Base-by-base conservation (phyloP, 1,140 invertebrate genomes). In the Batillaria attramentaria region DNA sequence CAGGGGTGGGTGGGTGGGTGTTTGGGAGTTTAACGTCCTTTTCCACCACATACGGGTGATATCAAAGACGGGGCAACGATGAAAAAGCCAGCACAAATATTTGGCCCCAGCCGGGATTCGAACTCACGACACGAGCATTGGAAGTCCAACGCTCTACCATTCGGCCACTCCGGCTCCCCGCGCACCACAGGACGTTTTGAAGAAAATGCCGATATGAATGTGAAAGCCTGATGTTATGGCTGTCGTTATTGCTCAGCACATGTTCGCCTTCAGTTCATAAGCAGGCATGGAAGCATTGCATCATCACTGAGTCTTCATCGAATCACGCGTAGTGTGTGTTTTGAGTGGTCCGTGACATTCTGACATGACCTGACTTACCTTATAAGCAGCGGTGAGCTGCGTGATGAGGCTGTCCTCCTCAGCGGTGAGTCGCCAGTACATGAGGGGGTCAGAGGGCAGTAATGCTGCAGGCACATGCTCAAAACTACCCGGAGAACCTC, bases 351-450 rank as follows among this genome's bases (percentile, higher is more conserved):
- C 10, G 24, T 10, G 46, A 50, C 46, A 24, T 10, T 24, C 46
- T 50, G 10, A 24, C 10, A n/a, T n/a, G n/a, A n/a, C n/a, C n/a
- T 50, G 24, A 24, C 65, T 70, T 1, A 70, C 68, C 68, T 70
- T 39, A 28, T 70, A 70, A 5, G 68, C 37, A 10, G 42, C 68
- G 4, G 68, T 70, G 28, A 70, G 68, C 4, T 70, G 18, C 6
- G 68, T 70, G 68, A 70, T 70, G n/a, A 70, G 68, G 16, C n/a
- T 70, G 39, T 70, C 78, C 69, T 86, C 85, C 35, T 76, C 62
- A 13, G 72, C 18, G 13, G 70, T 76, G 28, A 86, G 66, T 1
- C 70, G 42, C n/a, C 85, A 76, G 66, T 79, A 85, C 33, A 78
- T 60, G 16, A n/a, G 46, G 2, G 72, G 80, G 42, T 86, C 85